These are phyloP conservation scores for Drosophila quadrilineata DNA, from an alignment of 1,140 invertebrate species.

Conservation along the genomic window DNA sequence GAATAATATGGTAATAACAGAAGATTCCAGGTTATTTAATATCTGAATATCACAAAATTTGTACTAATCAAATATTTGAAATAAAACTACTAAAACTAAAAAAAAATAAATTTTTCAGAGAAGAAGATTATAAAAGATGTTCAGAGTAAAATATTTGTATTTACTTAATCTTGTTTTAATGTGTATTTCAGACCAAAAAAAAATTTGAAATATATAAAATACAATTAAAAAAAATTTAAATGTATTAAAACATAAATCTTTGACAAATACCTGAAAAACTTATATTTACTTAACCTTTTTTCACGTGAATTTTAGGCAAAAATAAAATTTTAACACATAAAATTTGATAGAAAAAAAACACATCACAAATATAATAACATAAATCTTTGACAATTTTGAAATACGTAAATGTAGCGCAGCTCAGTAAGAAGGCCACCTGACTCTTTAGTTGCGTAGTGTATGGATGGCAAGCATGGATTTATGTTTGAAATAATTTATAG, in stretches of 20 bases:
- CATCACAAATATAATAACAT: too few species aligned
- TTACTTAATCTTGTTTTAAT: too few species aligned
- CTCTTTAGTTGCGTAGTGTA: constrained; percentile 14
- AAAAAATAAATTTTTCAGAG: background rate
- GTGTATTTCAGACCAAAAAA: too few species aligned
- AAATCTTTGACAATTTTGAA: background rate
- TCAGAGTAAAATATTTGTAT: too few species aligned
- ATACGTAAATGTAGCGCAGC: background rate
- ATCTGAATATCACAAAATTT: background rate
- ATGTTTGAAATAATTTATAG: constrained; percentile 78
- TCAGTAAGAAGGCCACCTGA: constrained; percentile 20
- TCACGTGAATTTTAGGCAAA: background rate
- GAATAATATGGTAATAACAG: constrained; percentile 19
- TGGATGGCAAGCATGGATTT: constrained; percentile 56
- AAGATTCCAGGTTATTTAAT: background rate
- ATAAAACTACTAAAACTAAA: background rate
- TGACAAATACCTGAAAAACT: background rate
- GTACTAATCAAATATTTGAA: background rate
- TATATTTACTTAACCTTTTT: background rate
- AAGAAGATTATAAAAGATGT: too few species aligned
- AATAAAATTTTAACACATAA: too few species aligned
- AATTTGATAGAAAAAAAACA: too few species aligned
- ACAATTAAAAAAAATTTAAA: background rate
- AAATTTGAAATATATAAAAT: background rate
- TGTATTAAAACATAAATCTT: background rate